These are phyloP conservation scores for Xenopus borealis DNA, from an alignment of 2,113 vertebrate genomes.

Conservation along the genomic window DNA sequence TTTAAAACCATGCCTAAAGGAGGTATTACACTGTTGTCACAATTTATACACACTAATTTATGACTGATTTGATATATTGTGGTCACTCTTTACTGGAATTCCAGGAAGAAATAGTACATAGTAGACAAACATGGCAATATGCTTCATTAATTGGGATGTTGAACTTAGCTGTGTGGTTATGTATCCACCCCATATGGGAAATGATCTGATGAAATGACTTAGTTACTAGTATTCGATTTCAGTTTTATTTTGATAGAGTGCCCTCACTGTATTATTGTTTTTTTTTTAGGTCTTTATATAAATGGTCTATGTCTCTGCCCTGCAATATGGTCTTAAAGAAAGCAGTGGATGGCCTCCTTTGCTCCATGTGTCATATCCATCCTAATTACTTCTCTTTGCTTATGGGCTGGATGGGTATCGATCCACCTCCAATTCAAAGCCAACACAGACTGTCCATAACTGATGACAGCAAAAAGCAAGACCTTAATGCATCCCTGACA, in stretches of 20 bases:
- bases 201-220: too few species aligned
- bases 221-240: not conserved
- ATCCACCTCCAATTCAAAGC: conserved; percentile 77
- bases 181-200: too few species aligned
- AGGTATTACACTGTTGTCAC: too few species aligned
- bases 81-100: too few species aligned
- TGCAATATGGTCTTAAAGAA: conserved; percentile 97
- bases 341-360: conserved; percentile 95
- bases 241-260: not conserved
- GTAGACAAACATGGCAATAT: too few species aligned
- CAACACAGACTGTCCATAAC: conserved; percentile 92
- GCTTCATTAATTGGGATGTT: too few species aligned
- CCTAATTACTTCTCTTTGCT: conserved; percentile 94
- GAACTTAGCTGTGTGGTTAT: too few species aligned
- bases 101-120: too few species aligned
- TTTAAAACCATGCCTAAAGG: too few species aligned
- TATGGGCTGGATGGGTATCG: conserved; percentile 97
- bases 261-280: not conserved
- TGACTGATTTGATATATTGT: too few species aligned
- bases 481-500: conserved; percentile 80
- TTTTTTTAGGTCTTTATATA: conserved; percentile 80
- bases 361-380: conserved; percentile 96
- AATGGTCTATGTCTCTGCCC: conserved; percentile 96
- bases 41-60: too few species aligned
- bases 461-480: conserved; percentile 95